Evolutionary conservation across 2,888 invertebrate species (phyloP).

Genomic region (Pseudococcus longispinus): DNA sequence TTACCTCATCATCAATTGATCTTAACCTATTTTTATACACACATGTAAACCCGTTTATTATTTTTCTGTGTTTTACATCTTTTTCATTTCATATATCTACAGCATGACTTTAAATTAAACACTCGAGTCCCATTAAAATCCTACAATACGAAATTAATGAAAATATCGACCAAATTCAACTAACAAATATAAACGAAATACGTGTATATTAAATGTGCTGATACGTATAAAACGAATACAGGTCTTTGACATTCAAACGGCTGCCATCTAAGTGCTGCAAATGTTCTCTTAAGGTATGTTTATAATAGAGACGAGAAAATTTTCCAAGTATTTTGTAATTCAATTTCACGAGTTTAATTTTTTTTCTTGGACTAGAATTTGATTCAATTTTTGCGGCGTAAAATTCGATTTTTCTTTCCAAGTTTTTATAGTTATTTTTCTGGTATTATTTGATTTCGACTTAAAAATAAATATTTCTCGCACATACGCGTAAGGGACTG

Average conservation of each 20-base stretch:
- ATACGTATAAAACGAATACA: background rate
- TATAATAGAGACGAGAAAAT: background rate
- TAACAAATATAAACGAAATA: background rate
- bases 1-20: slow-evolving; percentile 36
- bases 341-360: background rate
- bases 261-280: background rate
- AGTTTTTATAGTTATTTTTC: background rate
- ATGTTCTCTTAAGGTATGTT: background rate
- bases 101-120: background rate
- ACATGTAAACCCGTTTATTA: background rate
- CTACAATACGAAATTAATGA: background rate
- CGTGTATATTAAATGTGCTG: background rate
- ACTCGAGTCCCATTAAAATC: background rate
- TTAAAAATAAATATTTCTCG: slow-evolving; percentile 13
- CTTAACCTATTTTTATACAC: slow-evolving; percentile 26
- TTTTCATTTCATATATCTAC: background rate
- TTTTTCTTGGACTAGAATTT: background rate
- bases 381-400: background rate
- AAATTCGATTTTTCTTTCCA: background rate
- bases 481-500: background rate
- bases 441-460: background rate
- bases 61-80: background rate
- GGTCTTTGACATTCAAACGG: background rate
- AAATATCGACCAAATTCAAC: background rate
- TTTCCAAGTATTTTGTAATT: background rate